Base-by-base conservation (phyloP, 2,797 vertebrate genomes). In the Scomberomorus guttatus region DNA sequence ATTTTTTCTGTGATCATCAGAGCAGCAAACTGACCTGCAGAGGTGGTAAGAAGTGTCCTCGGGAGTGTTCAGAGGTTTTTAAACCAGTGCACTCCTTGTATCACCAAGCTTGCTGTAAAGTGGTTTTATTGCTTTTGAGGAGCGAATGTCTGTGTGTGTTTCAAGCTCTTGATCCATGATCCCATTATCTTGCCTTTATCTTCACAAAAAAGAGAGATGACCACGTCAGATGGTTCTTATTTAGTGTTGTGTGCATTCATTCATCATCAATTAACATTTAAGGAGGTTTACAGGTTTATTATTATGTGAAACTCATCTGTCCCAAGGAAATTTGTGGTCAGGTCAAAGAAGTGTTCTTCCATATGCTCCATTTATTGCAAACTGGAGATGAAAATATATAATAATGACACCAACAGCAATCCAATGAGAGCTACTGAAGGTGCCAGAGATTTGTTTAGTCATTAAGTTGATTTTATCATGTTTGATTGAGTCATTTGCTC, bases 1-100 rank as follows among this genome's bases (percentile, higher is more conserved):
- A 84, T 78, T 87, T 58, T 72, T 27, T 48, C 77, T 72, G 73
- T 77, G 80, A 84, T 85, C 73, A 72, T 29, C 69, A 34, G 67
- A 84, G 88, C 81, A 67, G 71, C 56, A 79, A 51, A 64, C 11
- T 6, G 44, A 63, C 67, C 44, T 70, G 48, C 34, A 54, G 82
- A 73, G 34, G 50, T 24, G 39, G 6, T 52, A 46, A 42, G 61
- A 76, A 63, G 25, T 17, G n/a, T 60, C 32, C 67, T 58, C 52
- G 3, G 55, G 73, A 82, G 72, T 52, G 25, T 65, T 61, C 37
- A 20, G 64, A 46, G 24, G 27, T 59, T 72, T 72, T 79, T 55
- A 68, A 65, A 58, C 15, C 44, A 13, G 13, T 5, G 22, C 6
- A 24, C 46, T 58, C 29, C 34, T 29, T 51, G n/a, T 56, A 22